Conservation (phyloP, 2,888 invertebrate genomes). For the Lamproptera curius region DNA sequence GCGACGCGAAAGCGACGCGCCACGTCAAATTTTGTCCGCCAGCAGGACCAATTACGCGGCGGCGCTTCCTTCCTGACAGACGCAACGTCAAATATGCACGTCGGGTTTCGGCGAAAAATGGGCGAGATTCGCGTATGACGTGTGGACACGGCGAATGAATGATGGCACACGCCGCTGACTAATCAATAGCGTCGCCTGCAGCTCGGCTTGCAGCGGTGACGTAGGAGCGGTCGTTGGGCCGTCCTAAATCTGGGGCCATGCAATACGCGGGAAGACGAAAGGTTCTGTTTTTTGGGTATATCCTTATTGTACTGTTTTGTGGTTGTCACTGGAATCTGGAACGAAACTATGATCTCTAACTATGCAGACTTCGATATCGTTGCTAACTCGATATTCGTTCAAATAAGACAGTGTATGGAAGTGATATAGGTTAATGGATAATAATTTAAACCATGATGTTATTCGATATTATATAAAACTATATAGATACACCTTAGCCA, state of each 20-base stretch:
- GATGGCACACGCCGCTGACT: constrained; percentile 47
- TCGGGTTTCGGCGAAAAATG: constrained; percentile 46
- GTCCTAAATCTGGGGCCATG: constrained; percentile 22
- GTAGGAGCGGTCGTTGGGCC: constrained; percentile 38
- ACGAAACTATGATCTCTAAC: too few relatives aligned
- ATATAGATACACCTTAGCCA: too few relatives aligned
- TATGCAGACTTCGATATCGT: too few relatives aligned
- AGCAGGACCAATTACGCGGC: constrained; percentile 57
- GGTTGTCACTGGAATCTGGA: too few relatives aligned
- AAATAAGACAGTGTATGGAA: too few relatives aligned
- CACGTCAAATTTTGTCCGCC: constrained; percentile 45
- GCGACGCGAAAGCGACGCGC: constrained; percentile 33
- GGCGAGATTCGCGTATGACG: constrained; percentile 45
- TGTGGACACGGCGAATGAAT: constrained; percentile 60
- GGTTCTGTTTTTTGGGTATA: too few relatives aligned
- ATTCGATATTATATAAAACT: too few relatives aligned
- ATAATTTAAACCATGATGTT: too few relatives aligned
- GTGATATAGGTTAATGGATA: too few relatives aligned
- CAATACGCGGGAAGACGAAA: not conserved
- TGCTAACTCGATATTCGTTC: too few relatives aligned
- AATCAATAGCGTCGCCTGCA: constrained; percentile 43
- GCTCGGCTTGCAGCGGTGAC: constrained; percentile 46
- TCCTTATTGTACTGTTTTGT: too few relatives aligned
- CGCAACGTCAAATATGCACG: constrained; percentile 62
- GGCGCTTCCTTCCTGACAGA: constrained; percentile 56